Evolutionary conservation across 1,140 invertebrate genomes (phyloP).

Genomic region (Sitophilus oryzae): DNA sequence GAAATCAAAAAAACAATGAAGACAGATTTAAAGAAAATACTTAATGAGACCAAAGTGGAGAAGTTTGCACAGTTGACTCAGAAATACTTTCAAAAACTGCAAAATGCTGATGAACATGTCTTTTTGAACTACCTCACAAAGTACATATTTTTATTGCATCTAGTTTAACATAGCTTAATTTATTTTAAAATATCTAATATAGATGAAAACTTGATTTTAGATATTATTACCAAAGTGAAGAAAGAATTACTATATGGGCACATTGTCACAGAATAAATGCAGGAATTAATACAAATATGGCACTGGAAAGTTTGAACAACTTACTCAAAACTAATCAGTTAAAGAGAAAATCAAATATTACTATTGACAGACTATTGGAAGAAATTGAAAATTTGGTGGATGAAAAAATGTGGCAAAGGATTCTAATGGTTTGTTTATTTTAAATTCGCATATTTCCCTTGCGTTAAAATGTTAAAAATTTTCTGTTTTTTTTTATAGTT

Average conservation of each 20-base stretch:
- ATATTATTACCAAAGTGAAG: conserved; percentile 26
- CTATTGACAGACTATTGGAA: conserved; percentile 18
- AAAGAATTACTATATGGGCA: conserved; percentile 24
- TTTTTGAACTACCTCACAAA: conserved; percentile 16
- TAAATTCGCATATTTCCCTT: no score
- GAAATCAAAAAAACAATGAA: conserved; percentile 19
- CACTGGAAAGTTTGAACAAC: conserved; percentile 25
- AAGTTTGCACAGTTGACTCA: conserved; percentile 12
- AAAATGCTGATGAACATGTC: conserved; percentile 15
- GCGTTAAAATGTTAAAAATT: no score
- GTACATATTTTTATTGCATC: neutral
- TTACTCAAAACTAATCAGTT: conserved; percentile 17
- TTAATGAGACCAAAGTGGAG: conserved; percentile 12
- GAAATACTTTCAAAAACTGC: conserved; percentile 7
- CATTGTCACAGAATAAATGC: conserved; percentile 25
- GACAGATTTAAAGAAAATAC: conserved; percentile 10
- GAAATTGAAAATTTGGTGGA: conserved; percentile 20
- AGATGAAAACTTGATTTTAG: conserved; percentile 10
- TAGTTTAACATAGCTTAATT: neutral
- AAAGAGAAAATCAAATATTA: conserved; percentile 16
- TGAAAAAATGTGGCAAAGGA: conserved; percentile 21
- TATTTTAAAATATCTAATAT: neutral
- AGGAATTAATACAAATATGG: conserved; percentile 26
- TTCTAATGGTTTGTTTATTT: no score
- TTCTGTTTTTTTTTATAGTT: no score